A percentile compares a stretch with the other conserved stretches of the same genome.
Conservation (phyloP, 1,140 invertebrate species). For the Rhyzopertha dominica region DNA sequence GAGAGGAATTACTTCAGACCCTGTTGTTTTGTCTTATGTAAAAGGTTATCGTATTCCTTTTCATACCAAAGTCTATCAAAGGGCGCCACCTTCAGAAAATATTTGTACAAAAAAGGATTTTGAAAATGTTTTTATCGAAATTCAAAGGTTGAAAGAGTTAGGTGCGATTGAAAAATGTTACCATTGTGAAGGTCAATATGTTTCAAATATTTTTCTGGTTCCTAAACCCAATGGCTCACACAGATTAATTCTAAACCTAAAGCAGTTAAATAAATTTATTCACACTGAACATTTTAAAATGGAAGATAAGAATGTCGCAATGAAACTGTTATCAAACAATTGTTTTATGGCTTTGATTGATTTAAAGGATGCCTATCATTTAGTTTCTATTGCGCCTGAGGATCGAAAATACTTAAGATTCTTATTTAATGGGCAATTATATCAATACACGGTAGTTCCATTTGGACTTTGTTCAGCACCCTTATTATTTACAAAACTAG, state of each 20-base stretch:
- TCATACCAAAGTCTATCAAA: too few relatives aligned
- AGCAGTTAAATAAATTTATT: slow-evolving; percentile 33
- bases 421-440: slow-evolving; percentile 21
- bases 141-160: too few relatives aligned
- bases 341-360: slow-evolving; percentile 25
- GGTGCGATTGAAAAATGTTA: too few relatives aligned
- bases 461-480: slow-evolving; percentile 24
- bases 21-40: too few relatives aligned
- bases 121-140: too few relatives aligned
- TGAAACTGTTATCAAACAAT: slow-evolving; percentile 21
- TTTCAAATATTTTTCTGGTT: slow-evolving; percentile 32
- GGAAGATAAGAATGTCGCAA: slow-evolving; percentile 30
- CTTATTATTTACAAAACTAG: slow-evolving; percentile 25
- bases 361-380: slow-evolving; percentile 24
- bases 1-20: too few relatives aligned
- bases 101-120: too few relatives aligned
- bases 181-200: slow-evolving; percentile 28
- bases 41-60: too few relatives aligned
- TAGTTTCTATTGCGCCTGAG: slow-evolving; percentile 15
- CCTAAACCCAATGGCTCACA: slow-evolving; percentile 28
- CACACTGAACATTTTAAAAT: slow-evolving; percentile 33
- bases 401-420: slow-evolving; percentile 37
- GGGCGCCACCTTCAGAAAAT: too few relatives aligned
- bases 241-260: slow-evolving; percentile 36
- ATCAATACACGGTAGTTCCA: slow-evolving; percentile 25